phyloP scores from a whole-genome alignment of 64 coral and sea anemone species.

The Cladopsammia gracilis region DNA sequence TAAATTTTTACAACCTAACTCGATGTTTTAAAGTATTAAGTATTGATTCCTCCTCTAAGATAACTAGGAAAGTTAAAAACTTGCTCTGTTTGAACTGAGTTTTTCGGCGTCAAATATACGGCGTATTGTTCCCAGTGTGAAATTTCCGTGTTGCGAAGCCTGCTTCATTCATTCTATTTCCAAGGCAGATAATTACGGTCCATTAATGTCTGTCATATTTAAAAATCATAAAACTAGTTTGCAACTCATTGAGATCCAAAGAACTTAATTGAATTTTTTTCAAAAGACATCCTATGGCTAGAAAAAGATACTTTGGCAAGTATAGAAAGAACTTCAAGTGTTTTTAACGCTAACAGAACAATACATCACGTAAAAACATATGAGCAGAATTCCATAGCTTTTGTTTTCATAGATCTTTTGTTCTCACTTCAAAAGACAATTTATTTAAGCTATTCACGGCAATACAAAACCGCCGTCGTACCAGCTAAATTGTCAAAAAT shows the following conservation, averaged over 20 bases:
- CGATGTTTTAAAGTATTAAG: too few relatives aligned
- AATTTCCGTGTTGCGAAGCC: background rate
- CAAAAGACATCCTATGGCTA: background rate
- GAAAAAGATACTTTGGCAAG: background rate
- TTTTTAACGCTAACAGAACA: background rate
- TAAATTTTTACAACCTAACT: too few relatives aligned
- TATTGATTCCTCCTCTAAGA: too few relatives aligned
- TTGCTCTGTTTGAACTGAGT: too few relatives aligned
- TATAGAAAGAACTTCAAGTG: background rate
- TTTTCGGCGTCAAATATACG: too few relatives aligned
- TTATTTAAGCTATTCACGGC: slow-evolving; percentile 15
- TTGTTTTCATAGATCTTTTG: slow-evolving; percentile 29
- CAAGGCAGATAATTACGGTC: slow-evolving; percentile 24
- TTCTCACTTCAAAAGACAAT: slow-evolving; percentile 41
- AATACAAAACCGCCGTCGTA: background rate
- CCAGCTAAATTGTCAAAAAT: background rate
- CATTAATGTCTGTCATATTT: slow-evolving; percentile 29
- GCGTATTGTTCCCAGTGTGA: slow-evolving; percentile 2
- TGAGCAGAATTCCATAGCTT: slow-evolving; percentile 50
- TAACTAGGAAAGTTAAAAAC: too few relatives aligned
- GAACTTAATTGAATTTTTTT: background rate
- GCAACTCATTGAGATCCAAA: background rate
- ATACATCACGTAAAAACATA: slow-evolving; percentile 2
- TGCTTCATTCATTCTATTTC: slow-evolving; percentile 5
- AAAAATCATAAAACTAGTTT: slow-evolving; percentile 3